A percentile compares a stretch with the other conserved stretches of the same genome.
These are phyloP conservation scores for Thrips palmi DNA, from an alignment of 1,140 invertebrate genomes.

Conservation along the genomic window DNA sequence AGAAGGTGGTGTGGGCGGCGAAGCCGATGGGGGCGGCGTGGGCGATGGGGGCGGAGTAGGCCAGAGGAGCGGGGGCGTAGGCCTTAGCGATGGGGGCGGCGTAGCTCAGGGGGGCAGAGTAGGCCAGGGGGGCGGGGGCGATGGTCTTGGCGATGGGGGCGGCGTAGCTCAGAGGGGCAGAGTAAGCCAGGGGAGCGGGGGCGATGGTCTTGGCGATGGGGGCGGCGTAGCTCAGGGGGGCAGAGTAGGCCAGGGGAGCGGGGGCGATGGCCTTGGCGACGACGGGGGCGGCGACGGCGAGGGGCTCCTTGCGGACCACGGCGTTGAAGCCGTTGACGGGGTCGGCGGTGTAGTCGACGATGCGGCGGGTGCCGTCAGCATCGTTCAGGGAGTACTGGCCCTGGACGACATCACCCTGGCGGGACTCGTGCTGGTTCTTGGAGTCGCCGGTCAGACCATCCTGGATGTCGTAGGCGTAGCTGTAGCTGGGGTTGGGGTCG, in stretches of 20 bases:
- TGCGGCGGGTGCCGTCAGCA: conserved; percentile 27
- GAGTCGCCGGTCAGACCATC: conserved; percentile 20
- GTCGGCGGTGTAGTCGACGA: conserved; percentile 31
- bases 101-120: conserved; percentile 10
- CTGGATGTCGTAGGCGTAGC: conserved; percentile 23
- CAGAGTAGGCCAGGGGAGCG: conserved; percentile 4
- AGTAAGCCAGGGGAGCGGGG: conserved; percentile 15
- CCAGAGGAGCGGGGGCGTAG: conserved; percentile 4
- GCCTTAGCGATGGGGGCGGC: conserved; percentile 5
- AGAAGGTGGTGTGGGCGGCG: too few species aligned
- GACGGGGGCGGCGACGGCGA: conserved; percentile 43
- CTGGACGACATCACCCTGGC: conserved; percentile 27
- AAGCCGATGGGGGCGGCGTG: too few species aligned
- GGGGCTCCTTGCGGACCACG: conserved; percentile 23
- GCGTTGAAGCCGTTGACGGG: conserved; percentile 14
- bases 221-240: background rate
- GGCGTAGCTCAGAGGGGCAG: conserved; percentile 18
- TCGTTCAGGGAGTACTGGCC: conserved; percentile 27
- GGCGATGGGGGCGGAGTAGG: conserved; percentile 12
- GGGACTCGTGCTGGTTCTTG: conserved; percentile 27
- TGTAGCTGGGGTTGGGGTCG: conserved; percentile 44
- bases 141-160: conserved; percentile 14
- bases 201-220: conserved; percentile 16
- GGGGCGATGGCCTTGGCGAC: conserved; percentile 28
- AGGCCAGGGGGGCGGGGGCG: too few species aligned